Evolutionary conservation across 2,888 invertebrate species (phyloP).

Genomic region (Megaustenia siamemsis): DNA sequence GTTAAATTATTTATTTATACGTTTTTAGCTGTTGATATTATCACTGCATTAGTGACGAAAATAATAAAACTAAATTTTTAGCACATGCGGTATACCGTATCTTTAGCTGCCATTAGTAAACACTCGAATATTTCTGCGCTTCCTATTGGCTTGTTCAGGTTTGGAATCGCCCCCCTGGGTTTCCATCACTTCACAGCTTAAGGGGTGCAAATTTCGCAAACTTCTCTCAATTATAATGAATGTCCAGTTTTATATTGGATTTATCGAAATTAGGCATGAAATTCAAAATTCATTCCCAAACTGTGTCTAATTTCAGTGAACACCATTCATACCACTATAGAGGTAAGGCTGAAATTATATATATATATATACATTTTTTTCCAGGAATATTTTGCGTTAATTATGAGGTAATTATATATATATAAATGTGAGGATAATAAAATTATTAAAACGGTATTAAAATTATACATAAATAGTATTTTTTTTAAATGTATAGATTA

Average conservation of each 20-base stretch:
- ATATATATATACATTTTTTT: too few species aligned
- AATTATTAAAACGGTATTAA: too few species aligned
- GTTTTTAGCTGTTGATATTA: too few species aligned
- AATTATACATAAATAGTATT: too few species aligned
- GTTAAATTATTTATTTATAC: too few species aligned
- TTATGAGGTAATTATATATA: too few species aligned
- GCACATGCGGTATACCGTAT: slow-evolving; percentile 9
- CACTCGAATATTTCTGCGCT: slow-evolving; percentile 31
- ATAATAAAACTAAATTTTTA: not conserved
- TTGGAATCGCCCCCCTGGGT: slow-evolving; percentile 45
- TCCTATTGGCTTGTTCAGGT: slow-evolving; percentile 30
- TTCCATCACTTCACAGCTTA: slow-evolving; percentile 4
- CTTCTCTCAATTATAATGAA: slow-evolving; percentile 44
- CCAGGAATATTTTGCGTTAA: too few species aligned
- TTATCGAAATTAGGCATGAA: slow-evolving; percentile 51
- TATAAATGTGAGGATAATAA: too few species aligned
- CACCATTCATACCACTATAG: slow-evolving; percentile 28
- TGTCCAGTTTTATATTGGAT: slow-evolving; percentile 46
- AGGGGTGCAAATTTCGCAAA: slow-evolving; percentile 45
- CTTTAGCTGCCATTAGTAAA: not conserved
- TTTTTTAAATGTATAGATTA: too few species aligned
- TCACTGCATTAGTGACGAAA: not conserved
- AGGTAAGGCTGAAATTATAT: too few species aligned
- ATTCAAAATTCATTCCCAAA: slow-evolving; percentile 36
- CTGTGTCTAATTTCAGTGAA: slow-evolving; percentile 18